Conservation (phyloP, 2,113 vertebrate species). For the Strix uralensis region DNA sequence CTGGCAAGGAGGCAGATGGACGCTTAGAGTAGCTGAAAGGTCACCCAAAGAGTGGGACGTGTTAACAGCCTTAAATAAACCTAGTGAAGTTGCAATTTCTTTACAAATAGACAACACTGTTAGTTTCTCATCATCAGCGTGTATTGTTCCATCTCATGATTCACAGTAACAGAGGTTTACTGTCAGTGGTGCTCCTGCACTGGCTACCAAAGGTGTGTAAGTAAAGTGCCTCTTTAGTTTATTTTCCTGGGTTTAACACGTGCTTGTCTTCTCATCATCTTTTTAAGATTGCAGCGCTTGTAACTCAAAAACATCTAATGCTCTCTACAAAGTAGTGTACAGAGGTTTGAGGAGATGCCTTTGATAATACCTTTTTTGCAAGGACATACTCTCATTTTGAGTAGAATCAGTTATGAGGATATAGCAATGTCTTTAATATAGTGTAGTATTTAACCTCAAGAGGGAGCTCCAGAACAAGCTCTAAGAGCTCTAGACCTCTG, state of each 20-base stretch:
- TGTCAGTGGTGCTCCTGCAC: background rate
- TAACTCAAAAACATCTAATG: background rate
- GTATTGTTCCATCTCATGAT: background rate
- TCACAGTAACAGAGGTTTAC: background rate
- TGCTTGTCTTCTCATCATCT: background rate
- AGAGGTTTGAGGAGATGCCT: background rate
- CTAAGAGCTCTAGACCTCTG: background rate
- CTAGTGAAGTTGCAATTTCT: background rate
- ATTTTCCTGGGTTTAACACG: background rate
- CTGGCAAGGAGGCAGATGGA: background rate
- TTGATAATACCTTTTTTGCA: background rate
- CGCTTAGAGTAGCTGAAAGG: background rate
- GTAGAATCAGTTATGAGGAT: background rate
- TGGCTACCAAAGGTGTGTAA: background rate
- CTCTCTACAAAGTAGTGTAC: background rate
- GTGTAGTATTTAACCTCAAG: conserved; percentile 16
- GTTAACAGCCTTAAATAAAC: background rate
- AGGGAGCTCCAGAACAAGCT: conserved; percentile 59
- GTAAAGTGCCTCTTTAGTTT: background rate
- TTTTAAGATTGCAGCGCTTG: background rate
- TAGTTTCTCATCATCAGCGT: background rate
- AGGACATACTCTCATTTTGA: background rate
- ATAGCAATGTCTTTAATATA: background rate
- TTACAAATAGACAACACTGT: background rate
- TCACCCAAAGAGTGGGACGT: background rate